phyloP scores from a whole-genome alignment of 2,888 invertebrate genomes.

The Hoplodrina ambigua region DNA sequence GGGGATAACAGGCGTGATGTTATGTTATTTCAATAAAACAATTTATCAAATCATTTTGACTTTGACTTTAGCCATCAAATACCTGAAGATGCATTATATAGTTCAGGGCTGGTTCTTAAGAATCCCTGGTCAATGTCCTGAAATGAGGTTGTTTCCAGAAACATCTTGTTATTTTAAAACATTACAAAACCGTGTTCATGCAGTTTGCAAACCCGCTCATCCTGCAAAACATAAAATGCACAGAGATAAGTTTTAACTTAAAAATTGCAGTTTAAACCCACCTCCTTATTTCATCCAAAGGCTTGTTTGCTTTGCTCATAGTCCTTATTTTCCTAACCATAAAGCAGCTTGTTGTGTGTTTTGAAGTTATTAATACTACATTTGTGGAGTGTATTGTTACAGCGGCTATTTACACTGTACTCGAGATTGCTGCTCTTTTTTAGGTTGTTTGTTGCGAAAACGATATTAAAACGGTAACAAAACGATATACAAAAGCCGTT shows the following conservation, averaged over 20 bases:
- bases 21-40: too few relatives aligned
- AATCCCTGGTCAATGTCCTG: not conserved
- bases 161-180: not conserved
- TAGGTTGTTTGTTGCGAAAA: constrained; percentile 31
- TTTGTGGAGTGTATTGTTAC: constrained; percentile 70
- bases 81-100: too few relatives aligned
- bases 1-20: too few relatives aligned
- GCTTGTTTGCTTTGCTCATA: constrained; percentile 18
- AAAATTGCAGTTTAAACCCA: constrained; percentile 51
- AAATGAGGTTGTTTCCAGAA: not conserved
- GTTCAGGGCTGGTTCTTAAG: too few relatives aligned
- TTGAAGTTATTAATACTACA: constrained; percentile 54
- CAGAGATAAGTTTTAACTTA: constrained; percentile 50
- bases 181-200: not conserved
- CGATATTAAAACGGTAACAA: constrained; percentile 45
- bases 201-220: constrained; percentile 24
- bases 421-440: constrained; percentile 63
- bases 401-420: constrained; percentile 65
- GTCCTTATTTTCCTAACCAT: constrained; percentile 22
- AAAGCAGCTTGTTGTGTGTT: constrained; percentile 42
- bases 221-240: constrained; percentile 26
- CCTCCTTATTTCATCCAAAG: constrained; percentile 41
- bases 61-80: too few relatives aligned
- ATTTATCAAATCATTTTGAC: too few relatives aligned
- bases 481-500: not conserved